These are phyloP conservation scores for Mnemiopsis leidyi DNA, from an alignment of 37 sponge, comb jelly and placozoan genomes.

Conservation along the genomic window DNA sequence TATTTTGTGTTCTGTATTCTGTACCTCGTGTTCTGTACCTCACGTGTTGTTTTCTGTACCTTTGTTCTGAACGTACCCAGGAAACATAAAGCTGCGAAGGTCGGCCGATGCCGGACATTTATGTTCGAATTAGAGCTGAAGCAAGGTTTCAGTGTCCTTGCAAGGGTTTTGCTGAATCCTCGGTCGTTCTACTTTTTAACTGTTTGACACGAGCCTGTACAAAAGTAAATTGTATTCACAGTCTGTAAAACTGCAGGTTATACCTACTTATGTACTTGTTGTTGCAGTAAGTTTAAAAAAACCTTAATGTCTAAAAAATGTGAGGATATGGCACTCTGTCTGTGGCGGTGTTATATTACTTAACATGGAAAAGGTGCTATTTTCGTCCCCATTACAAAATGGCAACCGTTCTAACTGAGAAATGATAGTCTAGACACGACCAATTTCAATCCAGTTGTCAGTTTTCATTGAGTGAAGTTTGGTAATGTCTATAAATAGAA, in stretches of 20 bases:
- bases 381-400: neutral
- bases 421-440: neutral
- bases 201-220: neutral
- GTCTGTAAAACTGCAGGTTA: neutral
- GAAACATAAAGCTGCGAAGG: no score
- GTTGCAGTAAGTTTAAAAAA: no score
- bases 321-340: neutral
- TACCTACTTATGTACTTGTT: neutral
- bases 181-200: neutral
- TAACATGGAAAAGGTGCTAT: neutral
- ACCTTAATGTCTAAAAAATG: no score
- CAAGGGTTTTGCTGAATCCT: no score
- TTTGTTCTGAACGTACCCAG: no score
- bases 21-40: no score
- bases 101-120: no score
- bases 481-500: neutral
- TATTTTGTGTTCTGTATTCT: no score
- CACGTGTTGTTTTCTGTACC: no score
- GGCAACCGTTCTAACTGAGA: neutral
- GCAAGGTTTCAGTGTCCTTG: no score
- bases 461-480: neutral
- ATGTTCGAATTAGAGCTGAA: no score
- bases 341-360: neutral
- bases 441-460: neutral
- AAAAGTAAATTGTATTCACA: no score